Evolutionary conservation across 2,888 invertebrate genomes (phyloP).

Genomic region (Cyrtodaria siliqua): DNA sequence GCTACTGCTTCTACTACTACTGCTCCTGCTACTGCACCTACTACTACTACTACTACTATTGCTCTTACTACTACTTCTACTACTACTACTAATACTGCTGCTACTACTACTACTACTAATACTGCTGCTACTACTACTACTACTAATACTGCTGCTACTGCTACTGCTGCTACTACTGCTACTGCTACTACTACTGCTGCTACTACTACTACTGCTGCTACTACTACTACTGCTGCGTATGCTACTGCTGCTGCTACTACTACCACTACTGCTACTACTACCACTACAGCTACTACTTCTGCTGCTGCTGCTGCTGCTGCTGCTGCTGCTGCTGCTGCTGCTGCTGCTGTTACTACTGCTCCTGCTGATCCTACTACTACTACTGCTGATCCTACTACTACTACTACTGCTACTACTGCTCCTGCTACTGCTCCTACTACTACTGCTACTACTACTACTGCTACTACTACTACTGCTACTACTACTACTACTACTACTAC

Average conservation of each 20-base stretch:
- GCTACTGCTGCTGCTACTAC: background rate
- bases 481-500: too few relatives aligned
- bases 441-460: too few relatives aligned
- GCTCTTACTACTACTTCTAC: conserved; percentile 43
- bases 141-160: conserved; percentile 3
- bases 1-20: conserved; percentile 22
- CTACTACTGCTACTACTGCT: background rate
- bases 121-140: background rate
- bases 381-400: conserved; percentile 2
- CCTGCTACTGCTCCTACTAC: too few relatives aligned
- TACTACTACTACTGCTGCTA: conserved; percentile 1
- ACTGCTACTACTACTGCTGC: background rate
- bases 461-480: too few relatives aligned
- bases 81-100: conserved; percentile 39
- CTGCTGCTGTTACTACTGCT: background rate
- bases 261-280: too few relatives aligned
- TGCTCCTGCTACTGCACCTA: conserved; percentile 31
- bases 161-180: conserved; percentile 5
- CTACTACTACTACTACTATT: conserved; percentile 45
- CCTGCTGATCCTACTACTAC: background rate
- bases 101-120: conserved; percentile 34
- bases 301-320: background rate
- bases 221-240: background rate
- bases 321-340: conserved; percentile 1
- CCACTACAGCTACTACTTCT: background rate